A percentile compares a stretch with the other conserved stretches of the same genome.
Conservation (phyloP, 1,140 invertebrate genomes). For the Phenacoccus solenopsis region DNA sequence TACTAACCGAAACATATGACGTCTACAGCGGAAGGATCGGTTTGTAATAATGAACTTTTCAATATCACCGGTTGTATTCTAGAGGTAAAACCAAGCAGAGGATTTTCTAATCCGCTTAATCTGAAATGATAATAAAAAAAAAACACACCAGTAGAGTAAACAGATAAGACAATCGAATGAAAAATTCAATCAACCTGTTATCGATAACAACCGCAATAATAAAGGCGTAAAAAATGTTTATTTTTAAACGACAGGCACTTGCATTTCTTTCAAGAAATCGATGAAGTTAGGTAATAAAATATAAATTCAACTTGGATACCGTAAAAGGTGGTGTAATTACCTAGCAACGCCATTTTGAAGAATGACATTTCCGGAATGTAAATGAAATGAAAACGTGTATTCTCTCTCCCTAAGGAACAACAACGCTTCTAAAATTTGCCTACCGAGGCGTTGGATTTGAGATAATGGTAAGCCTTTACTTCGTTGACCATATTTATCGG, state of each 20-base stretch:
- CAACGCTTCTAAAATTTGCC: slow-evolving; percentile 76
- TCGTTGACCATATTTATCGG: slow-evolving; percentile 50
- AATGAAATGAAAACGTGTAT: slow-evolving; percentile 70
- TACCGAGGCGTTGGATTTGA: slow-evolving; percentile 70
- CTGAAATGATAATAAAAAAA: slow-evolving; percentile 37
- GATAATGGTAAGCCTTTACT: slow-evolving; percentile 53
- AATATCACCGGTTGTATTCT: slow-evolving; percentile 45
- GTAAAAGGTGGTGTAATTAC: slow-evolving; percentile 25
- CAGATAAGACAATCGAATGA: neutral
- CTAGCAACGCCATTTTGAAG: slow-evolving; percentile 77
- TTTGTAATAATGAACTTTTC: slow-evolving; percentile 37
- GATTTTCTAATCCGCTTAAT: slow-evolving; percentile 71
- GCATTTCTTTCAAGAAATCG: too few relatives aligned
- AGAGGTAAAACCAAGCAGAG: slow-evolving; percentile 62
- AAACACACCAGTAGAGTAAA: neutral
- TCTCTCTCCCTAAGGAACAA: slow-evolving; percentile 74
- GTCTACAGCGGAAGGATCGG: slow-evolving; percentile 48
- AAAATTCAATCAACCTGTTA: too few relatives aligned
- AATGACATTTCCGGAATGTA: slow-evolving; percentile 83
- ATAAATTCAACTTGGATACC: too few relatives aligned
- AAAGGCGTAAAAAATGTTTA: neutral
- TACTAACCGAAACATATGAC: slow-evolving; percentile 58
- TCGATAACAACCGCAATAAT: too few relatives aligned
- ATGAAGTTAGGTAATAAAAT: too few relatives aligned
- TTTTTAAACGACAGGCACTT: neutral